Percentiles rank a stretch among this genome's conserved stretches.
Evolutionary conservation across 2,113 vertebrate genomes (phyloP).

Genomic region (Marcusenius ussheri): DNA sequence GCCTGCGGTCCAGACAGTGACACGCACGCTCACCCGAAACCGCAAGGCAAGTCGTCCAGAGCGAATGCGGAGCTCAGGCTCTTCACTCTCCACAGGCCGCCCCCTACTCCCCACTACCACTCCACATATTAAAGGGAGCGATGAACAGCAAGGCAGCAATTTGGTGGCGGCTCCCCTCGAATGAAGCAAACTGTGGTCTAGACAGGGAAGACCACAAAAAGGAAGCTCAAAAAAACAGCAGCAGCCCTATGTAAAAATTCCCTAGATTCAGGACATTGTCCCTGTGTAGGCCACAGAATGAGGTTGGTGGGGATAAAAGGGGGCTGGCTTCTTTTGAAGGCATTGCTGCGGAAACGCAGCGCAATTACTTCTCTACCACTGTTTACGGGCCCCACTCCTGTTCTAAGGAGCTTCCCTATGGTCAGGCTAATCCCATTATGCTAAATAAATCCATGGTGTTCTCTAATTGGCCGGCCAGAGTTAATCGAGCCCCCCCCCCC

Average conservation of each 20-base stretch:
- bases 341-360: slow-evolving; percentile 10
- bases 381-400: slow-evolving; percentile 22
- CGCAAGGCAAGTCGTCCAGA: not conserved
- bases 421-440: slow-evolving; percentile 19
- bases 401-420: slow-evolving; percentile 2
- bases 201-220: slow-evolving; percentile 48
- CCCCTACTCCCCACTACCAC: slow-evolving; percentile 35
- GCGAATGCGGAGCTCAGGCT: slow-evolving; percentile 14
- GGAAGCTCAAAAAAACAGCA: slow-evolving; percentile 46
- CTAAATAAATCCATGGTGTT: slow-evolving; percentile 31
- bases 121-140: slow-evolving; percentile 46
- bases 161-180: slow-evolving; percentile 42
- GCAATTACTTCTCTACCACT: slow-evolving; percentile 20
- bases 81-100: slow-evolving; percentile 17
- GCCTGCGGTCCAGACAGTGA: slow-evolving; percentile 5
- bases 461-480: slow-evolving; percentile 26
- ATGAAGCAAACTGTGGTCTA: slow-evolving; percentile 48
- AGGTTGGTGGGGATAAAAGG: not conserved
- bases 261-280: slow-evolving; percentile 25
- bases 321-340: slow-evolving; percentile 20
- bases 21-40: not conserved
- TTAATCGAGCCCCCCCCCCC: slow-evolving; percentile 4
- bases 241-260: slow-evolving; percentile 49
- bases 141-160: slow-evolving; percentile 49
- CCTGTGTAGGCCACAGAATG: slow-evolving; percentile 19